A percentile compares a stretch with the other conserved stretches of the same genome.
These are phyloP conservation scores for Agelas oroides DNA, from an alignment of 37 sponge, comb jelly and placozoan species.

Conservation along the genomic window DNA sequence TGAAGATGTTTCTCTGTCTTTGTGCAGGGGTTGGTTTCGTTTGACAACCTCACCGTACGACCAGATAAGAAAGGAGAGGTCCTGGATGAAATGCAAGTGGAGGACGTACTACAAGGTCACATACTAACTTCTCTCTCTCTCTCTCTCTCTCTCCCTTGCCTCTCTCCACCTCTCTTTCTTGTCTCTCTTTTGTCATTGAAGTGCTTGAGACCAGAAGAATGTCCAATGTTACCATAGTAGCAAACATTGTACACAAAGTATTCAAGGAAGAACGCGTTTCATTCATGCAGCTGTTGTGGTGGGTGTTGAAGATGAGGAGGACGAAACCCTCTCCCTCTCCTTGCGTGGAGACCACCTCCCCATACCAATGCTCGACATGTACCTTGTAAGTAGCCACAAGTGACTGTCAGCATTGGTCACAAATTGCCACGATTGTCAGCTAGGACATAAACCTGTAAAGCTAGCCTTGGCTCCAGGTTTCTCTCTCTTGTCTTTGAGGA, in stretches of 20 bases:
- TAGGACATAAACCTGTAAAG: too few relatives aligned
- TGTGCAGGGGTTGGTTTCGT: slow-evolving; percentile 36
- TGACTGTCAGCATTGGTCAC: too few relatives aligned
- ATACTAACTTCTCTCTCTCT: slow-evolving; percentile 9
- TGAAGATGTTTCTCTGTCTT: slow-evolving; percentile 7
- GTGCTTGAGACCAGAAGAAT: too few relatives aligned
- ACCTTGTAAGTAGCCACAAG: too few relatives aligned
- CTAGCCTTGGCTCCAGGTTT: too few relatives aligned
- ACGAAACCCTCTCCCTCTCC: neutral
- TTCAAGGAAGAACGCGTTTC: neutral
- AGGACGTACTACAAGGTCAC: slow-evolving; percentile 51
- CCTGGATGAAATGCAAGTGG: slow-evolving; percentile 37
- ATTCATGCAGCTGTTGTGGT: neutral
- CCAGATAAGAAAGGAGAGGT: slow-evolving; percentile 36
- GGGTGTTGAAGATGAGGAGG: neutral
- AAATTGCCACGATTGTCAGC: too few relatives aligned
- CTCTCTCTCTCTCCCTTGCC: slow-evolving; percentile 4
- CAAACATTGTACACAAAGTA: too few relatives aligned
- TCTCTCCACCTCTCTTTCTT: neutral
- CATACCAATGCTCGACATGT: too few relatives aligned
- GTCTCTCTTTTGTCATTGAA: too few relatives aligned
- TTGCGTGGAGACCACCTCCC: too few relatives aligned
- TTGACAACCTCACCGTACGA: slow-evolving; percentile 24
- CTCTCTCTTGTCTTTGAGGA: too few relatives aligned
- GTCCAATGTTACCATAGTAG: too few relatives aligned